A percentile compares a stretch with the other conserved stretches of the same genome.
phyloP scores from a whole-genome alignment of 2,797 vertebrate genomes.

The Iguana delicatissima region DNA sequence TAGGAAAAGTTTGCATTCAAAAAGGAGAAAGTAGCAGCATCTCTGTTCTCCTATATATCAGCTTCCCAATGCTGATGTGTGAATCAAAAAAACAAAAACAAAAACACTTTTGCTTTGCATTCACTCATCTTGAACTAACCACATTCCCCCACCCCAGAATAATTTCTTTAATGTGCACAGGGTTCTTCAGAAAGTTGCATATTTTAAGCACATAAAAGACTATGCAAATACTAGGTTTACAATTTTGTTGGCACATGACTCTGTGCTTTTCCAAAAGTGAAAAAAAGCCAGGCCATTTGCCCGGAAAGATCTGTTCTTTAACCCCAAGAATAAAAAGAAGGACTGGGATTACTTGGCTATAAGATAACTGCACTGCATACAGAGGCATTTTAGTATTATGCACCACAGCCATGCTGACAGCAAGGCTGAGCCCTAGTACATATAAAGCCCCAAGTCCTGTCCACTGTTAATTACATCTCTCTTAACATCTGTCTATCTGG shows the following conservation, averaged over 20 bases:
- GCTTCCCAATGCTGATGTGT: not conserved
- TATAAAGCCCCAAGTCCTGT: not conserved
- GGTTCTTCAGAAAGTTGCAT: not conserved
- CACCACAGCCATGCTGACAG: not conserved
- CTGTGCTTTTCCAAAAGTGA: not conserved
- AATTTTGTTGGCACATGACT: not conserved
- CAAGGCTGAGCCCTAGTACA: not conserved
- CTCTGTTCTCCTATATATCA: not conserved
- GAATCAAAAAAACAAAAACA: not conserved
- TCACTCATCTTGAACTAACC: not conserved
- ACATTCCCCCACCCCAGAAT: not conserved
- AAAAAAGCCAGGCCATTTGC: not conserved
- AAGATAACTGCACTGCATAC: not conserved
- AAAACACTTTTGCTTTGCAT: not conserved
- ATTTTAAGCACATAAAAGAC: not conserved
- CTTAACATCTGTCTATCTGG: not conserved
- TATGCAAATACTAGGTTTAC: not conserved
- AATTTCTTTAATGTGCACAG: not conserved
- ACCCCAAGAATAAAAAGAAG: not conserved
- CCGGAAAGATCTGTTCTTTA: not conserved
- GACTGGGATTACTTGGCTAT: not conserved
- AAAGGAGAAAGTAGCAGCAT: not conserved
- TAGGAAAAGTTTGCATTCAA: not conserved
- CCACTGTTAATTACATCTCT: not conserved
- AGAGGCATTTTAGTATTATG: not conserved